phyloP scores from a whole-genome alignment of 2,888 invertebrate species.

The Danaus chrysippus region DNA sequence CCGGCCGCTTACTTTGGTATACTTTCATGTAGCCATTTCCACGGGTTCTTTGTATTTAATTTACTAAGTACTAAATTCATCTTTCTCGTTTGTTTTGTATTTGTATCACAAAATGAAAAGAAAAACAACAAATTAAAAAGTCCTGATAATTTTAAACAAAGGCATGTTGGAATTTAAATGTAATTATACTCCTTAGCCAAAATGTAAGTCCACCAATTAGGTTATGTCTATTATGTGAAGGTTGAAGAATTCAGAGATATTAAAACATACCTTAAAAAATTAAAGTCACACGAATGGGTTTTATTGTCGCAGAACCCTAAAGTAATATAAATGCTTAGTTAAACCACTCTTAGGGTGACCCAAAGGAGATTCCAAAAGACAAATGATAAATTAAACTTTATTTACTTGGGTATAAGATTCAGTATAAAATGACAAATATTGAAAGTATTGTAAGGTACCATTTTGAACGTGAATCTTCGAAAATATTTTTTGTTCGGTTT shows the following conservation, averaged over 20 bases:
- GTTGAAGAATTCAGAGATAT: slow-evolving; percentile 6
- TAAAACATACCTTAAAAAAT: slow-evolving; percentile 6
- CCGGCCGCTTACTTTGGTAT: slow-evolving; percentile 13
- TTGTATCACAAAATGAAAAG: too few species aligned
- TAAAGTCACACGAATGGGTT: slow-evolving; percentile 8
- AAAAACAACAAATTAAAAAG: too few species aligned
- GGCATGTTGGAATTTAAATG: too few species aligned
- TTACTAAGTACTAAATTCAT: not conserved
- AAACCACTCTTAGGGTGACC: slow-evolving; percentile 23
- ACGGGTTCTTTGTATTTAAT: slow-evolving; percentile 8
- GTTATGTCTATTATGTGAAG: not conserved
- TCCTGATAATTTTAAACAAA: too few species aligned
- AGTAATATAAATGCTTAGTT: slow-evolving; percentile 20
- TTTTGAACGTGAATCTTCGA: not conserved
- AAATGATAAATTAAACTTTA: slow-evolving; percentile 19
- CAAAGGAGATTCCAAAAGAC: not conserved
- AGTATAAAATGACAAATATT: not conserved
- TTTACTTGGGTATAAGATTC: slow-evolving; percentile 1
- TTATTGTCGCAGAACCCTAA: slow-evolving; percentile 14
- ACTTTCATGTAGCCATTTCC: slow-evolving; percentile 3
- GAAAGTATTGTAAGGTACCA: not conserved
- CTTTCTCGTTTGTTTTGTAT: not conserved
- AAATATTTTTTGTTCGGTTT: too few species aligned
- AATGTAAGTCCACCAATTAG: too few species aligned
- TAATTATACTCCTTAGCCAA: too few species aligned